Conservation (phyloP, 2,113 vertebrate species). For the Carassius gibelio region DNA sequence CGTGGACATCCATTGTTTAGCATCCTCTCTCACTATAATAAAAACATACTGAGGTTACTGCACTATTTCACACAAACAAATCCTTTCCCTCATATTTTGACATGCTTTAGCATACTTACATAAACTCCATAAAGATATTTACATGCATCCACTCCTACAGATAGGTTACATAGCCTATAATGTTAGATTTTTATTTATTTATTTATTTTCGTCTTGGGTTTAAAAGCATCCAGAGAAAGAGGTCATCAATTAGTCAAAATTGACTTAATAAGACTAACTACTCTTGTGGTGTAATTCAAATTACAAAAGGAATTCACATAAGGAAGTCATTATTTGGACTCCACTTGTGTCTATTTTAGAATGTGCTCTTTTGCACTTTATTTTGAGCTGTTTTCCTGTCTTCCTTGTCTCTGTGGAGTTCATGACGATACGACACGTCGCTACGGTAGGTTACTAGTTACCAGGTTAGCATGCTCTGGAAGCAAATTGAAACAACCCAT, state of each 20-base stretch:
- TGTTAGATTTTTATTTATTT: not conserved
- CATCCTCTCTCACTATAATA: not conserved
- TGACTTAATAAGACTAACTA: not conserved
- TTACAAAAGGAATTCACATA: not conserved
- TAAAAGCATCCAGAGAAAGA: not conserved
- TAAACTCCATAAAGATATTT: not conserved
- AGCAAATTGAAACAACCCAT: slow-evolving; percentile 37
- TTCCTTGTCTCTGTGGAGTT: slow-evolving; percentile 1
- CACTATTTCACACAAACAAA: not conserved
- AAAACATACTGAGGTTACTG: not conserved
- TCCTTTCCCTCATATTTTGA: not conserved
- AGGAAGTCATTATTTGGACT: not conserved
- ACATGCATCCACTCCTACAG: not conserved
- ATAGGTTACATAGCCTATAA: not conserved
- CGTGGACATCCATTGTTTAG: slow-evolving; percentile 23
- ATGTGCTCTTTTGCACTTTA: slow-evolving; percentile 29
- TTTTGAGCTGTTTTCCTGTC: not conserved
- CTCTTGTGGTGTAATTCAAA: not conserved
- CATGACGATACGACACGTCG: slow-evolving; percentile 39
- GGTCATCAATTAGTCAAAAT: not conserved
- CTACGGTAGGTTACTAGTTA: slow-evolving; percentile 29
- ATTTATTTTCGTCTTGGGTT: not conserved
- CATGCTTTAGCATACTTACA: not conserved
- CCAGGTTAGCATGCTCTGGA: slow-evolving; percentile 42
- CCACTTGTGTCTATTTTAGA: not conserved